Percentiles rank a stretch among this genome's conserved stretches.
Evolutionary conservation across 2,797 vertebrate species (phyloP).

Genomic region (Phyllotis vaccarum): DNA sequence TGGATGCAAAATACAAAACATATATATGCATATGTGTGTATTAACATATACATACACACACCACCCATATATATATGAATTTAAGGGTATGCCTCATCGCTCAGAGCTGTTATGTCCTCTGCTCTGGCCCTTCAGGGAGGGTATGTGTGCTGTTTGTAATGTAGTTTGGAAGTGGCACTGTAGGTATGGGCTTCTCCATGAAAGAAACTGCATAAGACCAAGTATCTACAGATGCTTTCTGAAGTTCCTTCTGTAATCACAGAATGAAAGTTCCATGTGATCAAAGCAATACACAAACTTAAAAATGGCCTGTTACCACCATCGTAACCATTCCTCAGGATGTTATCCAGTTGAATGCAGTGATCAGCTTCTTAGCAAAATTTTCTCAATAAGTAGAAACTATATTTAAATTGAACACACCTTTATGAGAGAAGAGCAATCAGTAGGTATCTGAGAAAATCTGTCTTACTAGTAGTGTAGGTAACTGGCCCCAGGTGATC

Average conservation of each 20-base stretch:
- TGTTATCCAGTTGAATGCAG: background rate
- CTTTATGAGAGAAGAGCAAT: background rate
- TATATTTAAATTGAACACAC: background rate
- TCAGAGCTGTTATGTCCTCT: background rate
- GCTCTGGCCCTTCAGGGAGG: background rate
- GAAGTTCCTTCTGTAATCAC: background rate
- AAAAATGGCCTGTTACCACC: background rate
- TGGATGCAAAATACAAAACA: background rate
- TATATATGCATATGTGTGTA: too few relatives aligned
- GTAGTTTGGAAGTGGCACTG: background rate
- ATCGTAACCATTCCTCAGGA: background rate
- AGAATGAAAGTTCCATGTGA: background rate
- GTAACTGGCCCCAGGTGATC: background rate
- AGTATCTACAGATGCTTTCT: background rate
- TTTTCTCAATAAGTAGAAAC: background rate
- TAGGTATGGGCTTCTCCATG: background rate
- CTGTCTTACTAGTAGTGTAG: background rate
- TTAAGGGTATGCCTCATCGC: background rate
- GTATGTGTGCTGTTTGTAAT: constrained; percentile 25
- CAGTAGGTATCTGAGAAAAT: background rate
- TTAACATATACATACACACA: background rate
- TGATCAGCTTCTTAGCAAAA: constrained; percentile 36
- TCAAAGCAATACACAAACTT: background rate
- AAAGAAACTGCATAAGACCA: background rate
- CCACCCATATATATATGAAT: background rate